phyloP scores from a whole-genome alignment of 1,140 invertebrate genomes.

The Atopsyche davidsoni region DNA sequence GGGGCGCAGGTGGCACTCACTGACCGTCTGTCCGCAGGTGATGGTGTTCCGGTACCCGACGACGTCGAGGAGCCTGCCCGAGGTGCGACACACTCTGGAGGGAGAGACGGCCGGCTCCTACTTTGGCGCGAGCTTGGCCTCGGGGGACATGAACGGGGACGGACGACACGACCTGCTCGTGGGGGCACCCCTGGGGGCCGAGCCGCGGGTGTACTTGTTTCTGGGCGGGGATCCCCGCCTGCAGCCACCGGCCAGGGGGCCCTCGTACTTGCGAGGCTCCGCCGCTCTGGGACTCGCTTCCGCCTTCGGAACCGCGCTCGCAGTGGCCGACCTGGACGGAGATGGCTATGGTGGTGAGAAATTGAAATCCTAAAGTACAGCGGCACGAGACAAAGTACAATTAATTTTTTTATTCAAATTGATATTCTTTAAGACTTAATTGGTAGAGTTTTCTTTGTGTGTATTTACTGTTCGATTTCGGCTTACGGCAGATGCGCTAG shows the following conservation, averaged over 20 bases:
- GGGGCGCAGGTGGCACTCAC: not conserved
- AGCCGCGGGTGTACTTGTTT: slow-evolving; percentile 57
- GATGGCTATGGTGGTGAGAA: slow-evolving; percentile 41
- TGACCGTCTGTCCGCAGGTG: slow-evolving; percentile 9
- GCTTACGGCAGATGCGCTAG: slow-evolving; percentile 48
- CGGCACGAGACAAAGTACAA: too few relatives aligned
- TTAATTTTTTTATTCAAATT: too few relatives aligned
- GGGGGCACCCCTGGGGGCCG: slow-evolving; percentile 58
- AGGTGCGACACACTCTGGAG: slow-evolving; percentile 31
- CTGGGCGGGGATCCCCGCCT: slow-evolving; percentile 31
- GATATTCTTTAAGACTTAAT: too few relatives aligned
- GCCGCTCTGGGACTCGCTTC: slow-evolving; percentile 31
- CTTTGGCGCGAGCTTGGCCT: slow-evolving; percentile 56
- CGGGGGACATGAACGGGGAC: slow-evolving; percentile 59
- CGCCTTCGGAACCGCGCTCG: slow-evolving; percentile 44
- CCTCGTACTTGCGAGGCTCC: not conserved
- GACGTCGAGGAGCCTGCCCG: not conserved
- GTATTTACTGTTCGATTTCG: too few relatives aligned
- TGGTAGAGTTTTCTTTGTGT: too few relatives aligned
- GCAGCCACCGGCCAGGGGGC: not conserved
- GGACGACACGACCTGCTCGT: slow-evolving; percentile 59
- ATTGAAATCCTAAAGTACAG: slow-evolving; percentile 25
- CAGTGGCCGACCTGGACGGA: slow-evolving; percentile 46
- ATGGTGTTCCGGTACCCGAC: slow-evolving; percentile 9
- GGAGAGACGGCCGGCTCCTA: slow-evolving; percentile 55